phyloP scores from a whole-genome alignment of 2,888 invertebrate species.

The Agriopis marginaria region DNA sequence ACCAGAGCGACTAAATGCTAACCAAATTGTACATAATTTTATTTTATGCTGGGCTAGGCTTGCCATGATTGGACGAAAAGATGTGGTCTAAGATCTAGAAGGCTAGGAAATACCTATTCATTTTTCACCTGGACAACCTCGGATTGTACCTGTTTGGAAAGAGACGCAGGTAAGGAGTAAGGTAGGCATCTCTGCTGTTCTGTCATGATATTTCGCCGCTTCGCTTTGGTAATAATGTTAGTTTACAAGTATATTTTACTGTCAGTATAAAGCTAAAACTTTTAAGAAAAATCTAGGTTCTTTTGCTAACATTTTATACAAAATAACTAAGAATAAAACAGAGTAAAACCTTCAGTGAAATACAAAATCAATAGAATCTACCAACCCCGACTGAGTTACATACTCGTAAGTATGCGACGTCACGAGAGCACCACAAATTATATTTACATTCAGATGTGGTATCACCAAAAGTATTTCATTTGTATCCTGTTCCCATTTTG shows the following conservation, averaged over 20 bases:
- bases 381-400: not conserved
- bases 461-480: conserved; percentile 21
- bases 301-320: not conserved
- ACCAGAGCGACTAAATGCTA: too few species aligned
- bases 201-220: not conserved
- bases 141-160: too few species aligned
- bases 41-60: too few species aligned
- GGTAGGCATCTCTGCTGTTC: too few species aligned
- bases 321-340: not conserved
- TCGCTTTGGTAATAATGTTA: not conserved
- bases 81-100: too few species aligned
- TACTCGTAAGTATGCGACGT: not conserved
- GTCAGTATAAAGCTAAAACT: not conserved
- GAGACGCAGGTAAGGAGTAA: too few species aligned
- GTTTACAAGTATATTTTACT: not conserved
- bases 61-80: too few species aligned
- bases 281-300: not conserved
- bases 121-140: too few species aligned
- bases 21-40: too few species aligned
- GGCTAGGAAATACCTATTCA: too few species aligned
- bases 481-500: conserved; percentile 9
- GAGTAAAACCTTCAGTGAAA: not conserved
- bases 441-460: conserved; percentile 15
- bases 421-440: conserved; percentile 11
- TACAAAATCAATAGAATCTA: not conserved